Evolutionary conservation across 2,113 vertebrate species (phyloP).

Genomic region (Nymphicus hollandicus): DNA sequence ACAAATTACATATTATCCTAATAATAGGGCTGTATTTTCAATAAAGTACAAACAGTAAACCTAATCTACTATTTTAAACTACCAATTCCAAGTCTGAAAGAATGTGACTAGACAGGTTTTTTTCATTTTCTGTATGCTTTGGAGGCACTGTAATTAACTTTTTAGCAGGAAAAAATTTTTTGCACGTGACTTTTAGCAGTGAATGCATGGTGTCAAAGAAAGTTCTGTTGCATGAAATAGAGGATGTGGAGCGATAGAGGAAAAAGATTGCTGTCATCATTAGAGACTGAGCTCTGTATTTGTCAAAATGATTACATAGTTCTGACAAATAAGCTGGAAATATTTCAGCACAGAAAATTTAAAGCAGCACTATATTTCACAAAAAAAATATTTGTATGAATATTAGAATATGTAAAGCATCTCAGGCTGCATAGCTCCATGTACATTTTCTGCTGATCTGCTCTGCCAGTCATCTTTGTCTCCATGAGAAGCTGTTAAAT

Average conservation of each 20-base stretch:
- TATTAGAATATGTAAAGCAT: constrained; percentile 4
- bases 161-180: not conserved
- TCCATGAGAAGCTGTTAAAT: not conserved
- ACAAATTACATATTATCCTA: not conserved
- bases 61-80: not conserved
- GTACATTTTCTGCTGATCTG: accelerated
- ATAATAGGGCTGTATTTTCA: not conserved
- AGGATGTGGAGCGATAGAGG: not conserved
- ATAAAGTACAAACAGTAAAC: not conserved
- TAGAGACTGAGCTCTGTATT: constrained; percentile 29
- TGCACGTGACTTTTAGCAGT: not conserved
- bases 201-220: not conserved
- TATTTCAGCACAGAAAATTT: constrained; percentile 22
- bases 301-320: constrained; percentile 46
- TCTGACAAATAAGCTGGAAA: constrained; percentile 32
- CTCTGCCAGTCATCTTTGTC: not conserved
- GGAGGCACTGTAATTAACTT: not conserved
- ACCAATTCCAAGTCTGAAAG: not conserved
- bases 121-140: not conserved
- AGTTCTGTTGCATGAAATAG: not conserved
- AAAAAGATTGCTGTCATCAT: constrained; percentile 61
- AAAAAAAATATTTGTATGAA: constrained; percentile 28
- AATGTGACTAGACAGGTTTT: not conserved
- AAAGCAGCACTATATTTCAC: not conserved
- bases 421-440: not conserved